Conservation (phyloP, 2,888 invertebrate species). For the Mellilla xanthometata region DNA sequence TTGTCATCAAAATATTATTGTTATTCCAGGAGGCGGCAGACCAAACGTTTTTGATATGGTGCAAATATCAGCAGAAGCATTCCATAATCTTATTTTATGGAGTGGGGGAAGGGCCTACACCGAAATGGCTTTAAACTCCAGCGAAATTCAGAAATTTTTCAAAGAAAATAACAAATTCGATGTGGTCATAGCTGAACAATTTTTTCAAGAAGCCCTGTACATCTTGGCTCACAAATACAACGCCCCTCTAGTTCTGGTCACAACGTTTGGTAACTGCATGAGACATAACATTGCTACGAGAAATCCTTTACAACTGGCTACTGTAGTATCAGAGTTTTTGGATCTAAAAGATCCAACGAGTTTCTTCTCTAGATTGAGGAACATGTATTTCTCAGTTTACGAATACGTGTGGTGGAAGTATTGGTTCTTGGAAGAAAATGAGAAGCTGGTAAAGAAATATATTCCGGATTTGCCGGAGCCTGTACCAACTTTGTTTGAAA, state of each 20-base stretch:
- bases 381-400: slow-evolving; percentile 66
- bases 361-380: slow-evolving; percentile 76
- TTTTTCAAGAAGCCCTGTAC: slow-evolving; percentile 71
- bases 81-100: slow-evolving; percentile 62
- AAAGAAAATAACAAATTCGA: slow-evolving; percentile 63
- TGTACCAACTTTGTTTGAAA: slow-evolving; percentile 61
- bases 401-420: slow-evolving; percentile 67
- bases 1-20: background rate
- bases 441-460: slow-evolving; percentile 58
- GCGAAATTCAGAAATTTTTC: slow-evolving; percentile 52
- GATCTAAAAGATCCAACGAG: slow-evolving; percentile 69
- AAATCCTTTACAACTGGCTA: slow-evolving; percentile 68
- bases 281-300: slow-evolving; percentile 59
- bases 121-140: slow-evolving; percentile 59
- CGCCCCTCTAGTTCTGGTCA: slow-evolving; percentile 60
- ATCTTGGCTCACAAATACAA: slow-evolving; percentile 71
- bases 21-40: slow-evolving; percentile 53
- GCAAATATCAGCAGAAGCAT: slow-evolving; percentile 56
- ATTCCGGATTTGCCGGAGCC: slow-evolving; percentile 56
- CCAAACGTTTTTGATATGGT: slow-evolving; percentile 70
- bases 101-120: slow-evolving; percentile 58
- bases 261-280: slow-evolving; percentile 71
- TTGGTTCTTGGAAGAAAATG: slow-evolving; percentile 63
- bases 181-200: slow-evolving; percentile 72
- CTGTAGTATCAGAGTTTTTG: slow-evolving; percentile 62